Evolutionary conservation across 2,797 vertebrate genomes (phyloP).

Genomic region (Etheostoma perlongum): DNA sequence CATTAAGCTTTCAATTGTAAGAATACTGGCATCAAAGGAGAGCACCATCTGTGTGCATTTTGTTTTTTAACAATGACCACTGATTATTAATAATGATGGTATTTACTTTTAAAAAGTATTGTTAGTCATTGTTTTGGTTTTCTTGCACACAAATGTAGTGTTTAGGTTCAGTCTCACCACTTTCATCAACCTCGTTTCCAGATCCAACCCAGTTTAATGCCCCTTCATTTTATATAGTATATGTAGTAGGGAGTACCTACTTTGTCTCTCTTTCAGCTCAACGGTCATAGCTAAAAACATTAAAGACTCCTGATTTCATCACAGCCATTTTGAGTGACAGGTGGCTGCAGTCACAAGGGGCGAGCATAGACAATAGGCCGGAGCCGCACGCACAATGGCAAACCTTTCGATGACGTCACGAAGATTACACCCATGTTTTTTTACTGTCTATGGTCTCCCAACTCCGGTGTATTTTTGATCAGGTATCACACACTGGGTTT

Average conservation of each 20-base stretch:
- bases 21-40: constrained; percentile 56
- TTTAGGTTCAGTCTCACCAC: constrained; percentile 12
- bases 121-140: constrained; percentile 13
- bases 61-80: constrained; percentile 31
- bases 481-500: constrained; percentile 10
- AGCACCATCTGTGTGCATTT: constrained; percentile 35
- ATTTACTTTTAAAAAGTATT: constrained; percentile 1
- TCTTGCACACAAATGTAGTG: background rate
- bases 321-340: too few relatives aligned
- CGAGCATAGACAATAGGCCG: too few relatives aligned
- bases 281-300: too few relatives aligned
- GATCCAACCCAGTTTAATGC: background rate
- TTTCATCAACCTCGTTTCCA: constrained; percentile 26
- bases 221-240: too few relatives aligned
- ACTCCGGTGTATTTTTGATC: background rate
- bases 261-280: too few relatives aligned
- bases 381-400: too few relatives aligned
- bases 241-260: too few relatives aligned
- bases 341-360: too few relatives aligned
- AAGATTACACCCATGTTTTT: too few relatives aligned
- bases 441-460: too few relatives aligned
- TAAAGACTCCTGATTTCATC: too few relatives aligned
- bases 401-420: too few relatives aligned
- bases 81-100: constrained; percentile 4
- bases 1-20: constrained; percentile 44